Evolutionary conservation across 2,797 vertebrate species (phyloP).

Genomic region (Ptychobarbus kaznakovi): DNA sequence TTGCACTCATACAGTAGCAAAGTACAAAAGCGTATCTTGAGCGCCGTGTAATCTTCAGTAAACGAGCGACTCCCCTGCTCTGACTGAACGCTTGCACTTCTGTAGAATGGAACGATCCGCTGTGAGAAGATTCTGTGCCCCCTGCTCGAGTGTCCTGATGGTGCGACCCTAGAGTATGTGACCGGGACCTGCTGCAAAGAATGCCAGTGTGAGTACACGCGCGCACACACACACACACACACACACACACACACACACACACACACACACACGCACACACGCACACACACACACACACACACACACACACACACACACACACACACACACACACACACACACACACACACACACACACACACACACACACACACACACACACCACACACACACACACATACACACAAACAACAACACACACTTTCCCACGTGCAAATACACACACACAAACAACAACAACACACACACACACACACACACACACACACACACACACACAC

Average conservation of each 20-base stretch:
- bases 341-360: not conserved
- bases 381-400: not conserved
- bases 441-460: not conserved
- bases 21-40: not conserved
- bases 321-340: not conserved
- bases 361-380: not conserved
- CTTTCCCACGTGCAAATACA: too few species aligned
- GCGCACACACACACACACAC: constrained; percentile 15
- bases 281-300: not conserved
- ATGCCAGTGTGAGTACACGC: constrained; percentile 82
- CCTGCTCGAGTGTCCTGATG: constrained; percentile 76
- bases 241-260: not conserved
- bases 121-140: constrained; percentile 83
- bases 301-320: constrained; percentile 11
- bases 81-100: constrained; percentile 55
- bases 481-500: not conserved
- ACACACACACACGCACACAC: not conserved
- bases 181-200: constrained; percentile 87
- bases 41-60: not conserved
- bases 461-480: not conserved
- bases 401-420: not conserved
- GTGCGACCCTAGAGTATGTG: constrained; percentile 80
- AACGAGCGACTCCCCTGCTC: not conserved
- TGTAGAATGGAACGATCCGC: constrained; percentile 84
- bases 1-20: not conserved